Base-by-base conservation (phyloP, 2,797 vertebrate species). In the Thripadectes ignobilis region DNA sequence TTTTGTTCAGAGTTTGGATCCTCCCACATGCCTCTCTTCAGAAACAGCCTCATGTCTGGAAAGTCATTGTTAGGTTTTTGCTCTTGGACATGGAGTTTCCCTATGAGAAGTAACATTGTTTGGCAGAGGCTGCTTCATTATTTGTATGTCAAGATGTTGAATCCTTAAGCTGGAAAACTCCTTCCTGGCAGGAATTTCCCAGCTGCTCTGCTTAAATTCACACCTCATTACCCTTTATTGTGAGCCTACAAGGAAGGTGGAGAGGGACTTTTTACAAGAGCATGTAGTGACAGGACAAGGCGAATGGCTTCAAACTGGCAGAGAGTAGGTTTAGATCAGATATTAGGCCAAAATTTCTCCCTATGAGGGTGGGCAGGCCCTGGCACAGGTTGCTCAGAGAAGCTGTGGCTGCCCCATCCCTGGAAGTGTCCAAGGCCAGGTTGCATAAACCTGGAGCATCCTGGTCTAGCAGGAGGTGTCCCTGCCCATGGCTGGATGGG, bases 391-490 rank as follows among this genome's bases (percentile, higher is more conserved):
- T 43, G 19, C 11, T 7, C 32, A 48, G 48, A 36, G 38, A 0
- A 83, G 17, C 72, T 58, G 49, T 45, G 57, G n/a, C 49, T 76
- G 29, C 5, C 9, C 38, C n/a, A 45, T 71, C 2, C n/a, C 72
- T 83, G 17, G 4, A 0, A 77, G 24, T 58, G 73, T 27, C 14
- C 72, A 14, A 27, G 58, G n/a, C 38, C n/a, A 65, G 51, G 58
- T 0, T 39, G 57, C 20, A 45, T 0, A 0, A 23, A 13, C 20
- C 65, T 71, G 58, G 26, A 63, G 29, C 10, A 34, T 0, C 21
- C 46, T 61, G 68, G 34, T 4, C 0, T 1, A 3, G 23, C 39
- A 51, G 3, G 9, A 45, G 27, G 8, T 77, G 57, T 51, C 29
- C 20, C n/a, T 83, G 8, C 29, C 19, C 20, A 16, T 26, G 43